phyloP scores from a whole-genome alignment of 2,113 vertebrate species.

The Chascanopsetta lugubris region DNA sequence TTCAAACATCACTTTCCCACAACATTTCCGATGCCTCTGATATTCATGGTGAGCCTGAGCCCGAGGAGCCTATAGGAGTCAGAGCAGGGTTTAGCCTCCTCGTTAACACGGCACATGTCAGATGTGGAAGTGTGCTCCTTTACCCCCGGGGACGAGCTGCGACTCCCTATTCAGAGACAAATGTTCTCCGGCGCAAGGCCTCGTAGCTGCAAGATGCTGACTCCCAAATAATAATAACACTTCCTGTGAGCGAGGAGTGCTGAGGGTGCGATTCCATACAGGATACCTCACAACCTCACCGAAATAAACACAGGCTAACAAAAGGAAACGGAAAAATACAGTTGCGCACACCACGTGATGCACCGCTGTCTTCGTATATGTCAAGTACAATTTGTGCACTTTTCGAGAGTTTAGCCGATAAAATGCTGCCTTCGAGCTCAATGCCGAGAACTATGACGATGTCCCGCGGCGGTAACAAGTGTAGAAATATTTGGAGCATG shows the following conservation, averaged over 20 bases:
- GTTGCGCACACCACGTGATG: not conserved
- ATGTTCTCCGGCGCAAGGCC: slow-evolving; percentile 36
- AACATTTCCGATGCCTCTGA: not conserved
- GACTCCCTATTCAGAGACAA: slow-evolving; percentile 40
- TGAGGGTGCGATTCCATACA: slow-evolving; percentile 34
- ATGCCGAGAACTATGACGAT: no score
- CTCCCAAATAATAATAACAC: slow-evolving; percentile 43
- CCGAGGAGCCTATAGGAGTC: slow-evolving; percentile 4
- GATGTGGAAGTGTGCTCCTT: slow-evolving; percentile 23
- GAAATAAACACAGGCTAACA: slow-evolving; percentile 36
- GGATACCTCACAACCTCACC: slow-evolving; percentile 26
- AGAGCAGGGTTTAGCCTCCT: slow-evolving; percentile 33
- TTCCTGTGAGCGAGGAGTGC: slow-evolving; percentile 48
- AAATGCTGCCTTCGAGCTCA: no score
- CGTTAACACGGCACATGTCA: slow-evolving; percentile 48
- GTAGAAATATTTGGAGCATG: not conserved
- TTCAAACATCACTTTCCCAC: not conserved
- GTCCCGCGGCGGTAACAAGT: no score
- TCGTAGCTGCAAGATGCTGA: slow-evolving; percentile 59
- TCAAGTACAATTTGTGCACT: slow-evolving; percentile 11
- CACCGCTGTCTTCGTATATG: slow-evolving; percentile 14
- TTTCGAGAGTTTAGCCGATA: not conserved
- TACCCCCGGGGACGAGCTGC: not conserved
- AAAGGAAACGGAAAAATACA: slow-evolving; percentile 34
- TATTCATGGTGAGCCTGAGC: not conserved